A percentile compares a stretch with the other conserved stretches of the same genome.
Evolutionary conservation across 2,113 vertebrate species (phyloP).

Genomic region (Agapornis roseicollis): DNA sequence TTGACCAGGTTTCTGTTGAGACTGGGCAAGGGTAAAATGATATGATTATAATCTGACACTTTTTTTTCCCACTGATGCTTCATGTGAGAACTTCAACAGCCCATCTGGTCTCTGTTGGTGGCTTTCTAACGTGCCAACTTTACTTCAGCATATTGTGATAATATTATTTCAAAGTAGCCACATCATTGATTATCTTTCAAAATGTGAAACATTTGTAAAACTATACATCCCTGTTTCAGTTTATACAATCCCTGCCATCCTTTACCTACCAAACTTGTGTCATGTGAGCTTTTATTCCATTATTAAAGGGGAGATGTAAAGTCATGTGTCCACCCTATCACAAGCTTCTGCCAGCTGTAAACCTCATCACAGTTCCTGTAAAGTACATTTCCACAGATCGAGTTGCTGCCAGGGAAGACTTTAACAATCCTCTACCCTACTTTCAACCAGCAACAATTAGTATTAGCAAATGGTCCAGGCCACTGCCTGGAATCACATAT

Average conservation of each 20-base stretch:
- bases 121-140: constrained; percentile 63
- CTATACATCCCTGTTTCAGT: background rate
- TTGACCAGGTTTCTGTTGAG: background rate
- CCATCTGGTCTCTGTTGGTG: constrained; percentile 65
- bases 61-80: constrained; percentile 17
- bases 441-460: constrained; percentile 82
- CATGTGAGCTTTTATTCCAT: constrained; percentile 11
- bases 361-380: constrained; percentile 78
- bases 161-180: constrained; percentile 63
- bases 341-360: constrained; percentile 74
- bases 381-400: constrained; percentile 79
- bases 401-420: constrained; percentile 80
- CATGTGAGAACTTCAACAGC: constrained; percentile 44
- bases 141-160: constrained; percentile 52
- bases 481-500: constrained; percentile 79
- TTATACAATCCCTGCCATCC: background rate
- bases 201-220: constrained; percentile 46
- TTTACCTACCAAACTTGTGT: constrained; percentile 35
- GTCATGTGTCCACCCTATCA: constrained; percentile 56
- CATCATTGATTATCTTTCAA: constrained; percentile 47
- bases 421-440: constrained; percentile 76
- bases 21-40: background rate
- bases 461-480: constrained; percentile 80
- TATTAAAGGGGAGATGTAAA: constrained; percentile 63
- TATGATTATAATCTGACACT: constrained; percentile 9